Base-by-base conservation (phyloP, 2,888 invertebrate genomes). In the Tridacna gigas region DNA sequence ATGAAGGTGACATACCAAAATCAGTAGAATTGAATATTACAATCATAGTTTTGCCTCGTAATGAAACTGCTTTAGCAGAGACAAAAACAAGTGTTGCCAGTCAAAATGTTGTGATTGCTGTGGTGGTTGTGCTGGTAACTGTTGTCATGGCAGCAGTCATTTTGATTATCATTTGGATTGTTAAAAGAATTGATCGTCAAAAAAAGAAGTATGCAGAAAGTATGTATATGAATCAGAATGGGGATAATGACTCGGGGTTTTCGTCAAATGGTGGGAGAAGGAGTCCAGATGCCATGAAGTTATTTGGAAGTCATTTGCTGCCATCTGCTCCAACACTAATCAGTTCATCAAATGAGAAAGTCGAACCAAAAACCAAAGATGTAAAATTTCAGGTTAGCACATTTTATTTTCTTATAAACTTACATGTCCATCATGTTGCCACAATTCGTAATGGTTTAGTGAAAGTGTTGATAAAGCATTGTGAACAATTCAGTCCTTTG, bases 71-170 rank as follows among this genome's bases (percentile, higher is more conserved):
- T 26, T 45, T 80, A 22, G 74, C 51, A n/a, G 77, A 60, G 20
- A 61, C 66, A 11, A 82, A 60, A 9, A 74, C 74, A 11, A 67
- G 79, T 20, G 83, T 86, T 26, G 83, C 88, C 13, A 84, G 79
- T 13, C 86, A 86, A 65, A 90, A 91, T 74, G 82, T 90, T 73
- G 84, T 90, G 18, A 91, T 92, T 74, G 91, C 91, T 48, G 90
- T 92, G 7, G 89, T 91, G 20, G 91, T 93, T 61, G 86, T 92
- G 67, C 87, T 90, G 48, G 88, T 91, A 67, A 92, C 92, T 5
- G 83, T 91, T 63, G 86, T 92, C 47, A 89, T 92, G 69, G 91
- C 92, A 18, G 89, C 90, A 56, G 89, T 89, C 65, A 92, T 92
- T 26, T 82, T 91, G 5, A 83, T 91, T 71, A 89, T 91, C 61